Base-by-base conservation (phyloP, 1,140 invertebrate species). In the Pygmarrhopalites habei region DNA sequence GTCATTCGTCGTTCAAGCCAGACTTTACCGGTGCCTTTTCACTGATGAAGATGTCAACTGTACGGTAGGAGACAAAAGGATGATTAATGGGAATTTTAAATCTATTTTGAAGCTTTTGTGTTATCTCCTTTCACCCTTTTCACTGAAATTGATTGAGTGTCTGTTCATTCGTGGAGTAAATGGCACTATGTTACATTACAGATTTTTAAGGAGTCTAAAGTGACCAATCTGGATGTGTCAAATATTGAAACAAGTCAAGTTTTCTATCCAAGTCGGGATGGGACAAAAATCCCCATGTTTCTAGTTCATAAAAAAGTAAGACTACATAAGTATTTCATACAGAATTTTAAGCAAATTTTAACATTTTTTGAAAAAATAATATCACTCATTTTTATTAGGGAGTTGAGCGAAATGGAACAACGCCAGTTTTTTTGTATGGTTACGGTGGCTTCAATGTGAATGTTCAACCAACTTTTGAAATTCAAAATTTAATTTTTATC, bases 381-480 rank as follows among this genome's bases (percentile, higher is more conserved):
- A n/a, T n/a, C n/a, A n/a, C n/a, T n/a, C n/a, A n/a, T n/a, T n/a
- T n/a, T n/a, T n/a, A n/a, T n/a, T n/a, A n/a, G n/a, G n/a, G n/a
- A n/a, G n/a, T n/a, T n/a, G n/a, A n/a, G 17, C 17, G 7, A 49
- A 55, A 55, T 32, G 51, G 21, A 32, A 55, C 51, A 7, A 29
- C 83, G 74, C 90, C 86, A 29, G 86, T 85, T 60, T 77, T 97
- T 17, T 76, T 99, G 17, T 97, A 98, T 77, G 95, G 93, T 21
- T 99, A 99, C 78, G 95, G 95, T 46, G 95, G 95, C 0, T 98
- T 98, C 74, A 95, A 95, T 79, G 85, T 95, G 58, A 89, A 88
- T 71, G 79, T 95, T 62, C 85, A 86, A 72, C 95, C 95, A 14
- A 82, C 81, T 23, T 92, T 91, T 77, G 87, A 86, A 67, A 82